Conservation (phyloP, 2,888 invertebrate genomes). For the Drosophila nr. medialis region DNA sequence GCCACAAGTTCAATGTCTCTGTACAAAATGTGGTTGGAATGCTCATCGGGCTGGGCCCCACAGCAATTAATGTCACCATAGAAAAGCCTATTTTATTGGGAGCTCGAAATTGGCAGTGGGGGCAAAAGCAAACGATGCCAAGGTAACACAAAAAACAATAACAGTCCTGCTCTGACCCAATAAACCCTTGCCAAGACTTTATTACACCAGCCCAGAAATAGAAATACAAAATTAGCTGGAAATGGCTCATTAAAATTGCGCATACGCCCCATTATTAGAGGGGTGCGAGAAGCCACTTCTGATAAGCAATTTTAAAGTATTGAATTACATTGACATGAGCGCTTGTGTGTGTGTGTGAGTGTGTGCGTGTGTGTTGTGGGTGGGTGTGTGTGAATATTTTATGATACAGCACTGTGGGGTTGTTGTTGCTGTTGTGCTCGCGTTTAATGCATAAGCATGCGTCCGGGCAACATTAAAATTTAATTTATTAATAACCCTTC, state of each 20-base stretch:
- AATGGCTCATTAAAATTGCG: constrained; percentile 60
- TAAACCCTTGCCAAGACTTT: constrained; percentile 47
- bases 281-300: constrained; percentile 3
- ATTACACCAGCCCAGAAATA: constrained; percentile 35
- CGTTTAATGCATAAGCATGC: constrained; percentile 32
- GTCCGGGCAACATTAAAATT: constrained; percentile 47
- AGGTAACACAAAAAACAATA: constrained; percentile 30
- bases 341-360: neutral
- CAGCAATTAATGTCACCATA: constrained; percentile 44
- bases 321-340: constrained; percentile 67
- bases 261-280: constrained; percentile 32
- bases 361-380: constrained; percentile 4
- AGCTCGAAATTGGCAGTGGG: constrained; percentile 3
- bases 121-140: constrained; percentile 31
- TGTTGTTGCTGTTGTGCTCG: neutral
- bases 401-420: constrained; percentile 8
- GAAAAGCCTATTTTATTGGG: constrained; percentile 31
- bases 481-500: constrained; percentile 78
- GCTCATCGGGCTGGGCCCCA: constrained; percentile 2
- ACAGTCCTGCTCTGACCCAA: constrained; percentile 44
- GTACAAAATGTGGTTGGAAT: constrained; percentile 7
- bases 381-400: constrained; percentile 41
- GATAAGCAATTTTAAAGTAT: constrained; percentile 61
- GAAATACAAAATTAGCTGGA: constrained; percentile 48
- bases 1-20: constrained; percentile 61